Percentiles rank a stretch among this genome's conserved stretches.
Conservation (phyloP, 2,888 invertebrate genomes). For the Drosophila algonquin region DNA sequence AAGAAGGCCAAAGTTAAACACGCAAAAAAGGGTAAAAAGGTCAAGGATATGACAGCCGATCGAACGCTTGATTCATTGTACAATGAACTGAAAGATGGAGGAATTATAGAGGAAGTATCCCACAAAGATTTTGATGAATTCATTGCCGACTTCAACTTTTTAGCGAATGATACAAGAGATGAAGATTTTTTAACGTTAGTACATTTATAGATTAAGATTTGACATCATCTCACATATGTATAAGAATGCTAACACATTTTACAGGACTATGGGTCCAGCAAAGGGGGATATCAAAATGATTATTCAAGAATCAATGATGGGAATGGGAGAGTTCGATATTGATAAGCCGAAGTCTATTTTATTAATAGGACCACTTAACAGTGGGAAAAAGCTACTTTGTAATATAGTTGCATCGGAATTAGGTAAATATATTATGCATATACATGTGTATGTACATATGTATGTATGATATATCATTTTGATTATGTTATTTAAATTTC, state of each 20-base stretch:
- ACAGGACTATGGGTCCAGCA: constrained; percentile 81
- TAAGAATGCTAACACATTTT: neutral
- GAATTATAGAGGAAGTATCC: constrained; percentile 87
- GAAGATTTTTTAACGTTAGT: constrained; percentile 69
- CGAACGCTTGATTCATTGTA: constrained; percentile 87
- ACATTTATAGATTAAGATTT: neutral
- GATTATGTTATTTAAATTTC: neutral
- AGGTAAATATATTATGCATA: constrained; percentile 53
- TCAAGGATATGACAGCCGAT: constrained; percentile 86
- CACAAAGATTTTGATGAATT: constrained; percentile 86
- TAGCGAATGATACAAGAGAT: constrained; percentile 84
- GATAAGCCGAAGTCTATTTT: constrained; percentile 86
- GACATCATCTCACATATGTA: no score
- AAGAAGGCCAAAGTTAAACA: constrained; percentile 60
- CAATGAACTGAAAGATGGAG: constrained; percentile 85
- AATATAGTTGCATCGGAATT: constrained; percentile 89
- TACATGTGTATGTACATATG: no score
- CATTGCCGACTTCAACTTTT: constrained; percentile 87
- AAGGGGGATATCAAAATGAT: constrained; percentile 86
- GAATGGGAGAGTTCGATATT: constrained; percentile 82
- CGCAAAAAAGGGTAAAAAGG: constrained; percentile 83
- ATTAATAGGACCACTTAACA: constrained; percentile 87
- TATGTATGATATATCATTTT: no score
- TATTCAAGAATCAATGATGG: constrained; percentile 84
- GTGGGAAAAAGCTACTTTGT: constrained; percentile 88